phyloP scores from a whole-genome alignment of 92 coral and sea anemone genomes.

The Porites divaricata region DNA sequence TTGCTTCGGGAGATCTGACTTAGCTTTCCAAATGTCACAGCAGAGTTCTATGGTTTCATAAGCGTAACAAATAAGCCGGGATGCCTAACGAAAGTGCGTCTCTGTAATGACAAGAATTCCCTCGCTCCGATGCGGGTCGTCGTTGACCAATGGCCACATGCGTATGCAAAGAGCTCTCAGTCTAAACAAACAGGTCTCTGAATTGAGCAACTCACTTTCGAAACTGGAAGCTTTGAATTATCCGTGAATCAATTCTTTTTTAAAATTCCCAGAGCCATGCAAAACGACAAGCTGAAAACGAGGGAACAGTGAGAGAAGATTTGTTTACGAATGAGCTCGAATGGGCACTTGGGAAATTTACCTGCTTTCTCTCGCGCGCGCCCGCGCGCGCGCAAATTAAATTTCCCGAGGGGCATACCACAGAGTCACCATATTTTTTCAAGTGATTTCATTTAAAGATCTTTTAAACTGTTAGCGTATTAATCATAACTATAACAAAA shows the following conservation, averaged over 20 bases:
- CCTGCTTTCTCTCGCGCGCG: background rate
- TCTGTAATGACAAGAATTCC: conserved; percentile 40
- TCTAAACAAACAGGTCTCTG: conserved; percentile 29
- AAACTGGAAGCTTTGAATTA: conserved; percentile 4
- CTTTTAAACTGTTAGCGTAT: no score
- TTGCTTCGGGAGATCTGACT: background rate
- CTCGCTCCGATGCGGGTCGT: conserved; percentile 46
- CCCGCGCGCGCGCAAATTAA: conserved; percentile 10
- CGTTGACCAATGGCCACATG: conserved; percentile 43
- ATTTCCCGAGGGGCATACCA: background rate
- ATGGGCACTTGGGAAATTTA: conserved; percentile 30
- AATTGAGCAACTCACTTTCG: conserved; percentile 39
- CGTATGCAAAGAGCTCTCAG: conserved; percentile 47
- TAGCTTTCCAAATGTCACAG: background rate
- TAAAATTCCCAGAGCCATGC: background rate
- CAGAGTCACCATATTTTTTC: background rate
- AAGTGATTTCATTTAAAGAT: no score
- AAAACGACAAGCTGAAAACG: background rate
- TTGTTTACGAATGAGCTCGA: conserved; percentile 41
- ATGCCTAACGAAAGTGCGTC: conserved; percentile 18
- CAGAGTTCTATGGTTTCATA: background rate
- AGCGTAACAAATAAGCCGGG: conserved; percentile 7
- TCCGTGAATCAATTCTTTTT: background rate
- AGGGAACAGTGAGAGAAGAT: conserved; percentile 2
- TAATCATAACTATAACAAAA: no score